Evolutionary conservation across 2,888 invertebrate species (phyloP).

Genomic region (Macrosoma leucophasiata): DNA sequence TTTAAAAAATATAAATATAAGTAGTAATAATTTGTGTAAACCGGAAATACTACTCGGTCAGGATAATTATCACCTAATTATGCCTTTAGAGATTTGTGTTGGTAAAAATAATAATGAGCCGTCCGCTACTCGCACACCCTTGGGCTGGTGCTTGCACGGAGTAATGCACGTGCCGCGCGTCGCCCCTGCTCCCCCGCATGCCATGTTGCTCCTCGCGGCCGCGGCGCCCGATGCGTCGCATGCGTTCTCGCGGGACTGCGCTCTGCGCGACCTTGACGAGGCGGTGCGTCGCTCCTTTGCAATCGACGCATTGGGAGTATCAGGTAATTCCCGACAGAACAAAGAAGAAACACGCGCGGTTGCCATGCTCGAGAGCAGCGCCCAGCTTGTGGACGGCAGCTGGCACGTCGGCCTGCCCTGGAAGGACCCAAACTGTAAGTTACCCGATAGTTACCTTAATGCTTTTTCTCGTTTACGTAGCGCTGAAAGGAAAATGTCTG

Average conservation of each 20-base stretch:
- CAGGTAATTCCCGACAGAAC: neutral
- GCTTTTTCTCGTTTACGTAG: slow-evolving; percentile 19
- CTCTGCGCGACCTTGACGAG: neutral
- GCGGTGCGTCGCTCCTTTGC: neutral
- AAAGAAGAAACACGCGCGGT: slow-evolving; percentile 7
- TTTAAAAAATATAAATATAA: neutral
- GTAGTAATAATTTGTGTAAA: slow-evolving; percentile 1
- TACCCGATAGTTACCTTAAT: slow-evolving; percentile 19
- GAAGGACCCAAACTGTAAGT: slow-evolving; percentile 7
- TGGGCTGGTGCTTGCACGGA: slow-evolving; percentile 10
- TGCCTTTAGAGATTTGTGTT: neutral
- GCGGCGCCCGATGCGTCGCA: neutral
- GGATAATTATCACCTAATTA: slow-evolving; percentile 5
- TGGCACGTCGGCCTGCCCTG: slow-evolving; percentile 26
- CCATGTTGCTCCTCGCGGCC: neutral
- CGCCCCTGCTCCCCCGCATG: no score
- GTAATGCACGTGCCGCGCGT: neutral
- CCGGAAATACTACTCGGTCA: slow-evolving; percentile 8
- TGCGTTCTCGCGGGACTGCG: neutral
- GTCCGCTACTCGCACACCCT: slow-evolving; percentile 1
- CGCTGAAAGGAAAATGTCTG: slow-evolving; percentile 22
- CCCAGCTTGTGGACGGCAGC: slow-evolving; percentile 10
- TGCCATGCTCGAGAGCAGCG: slow-evolving; percentile 15
- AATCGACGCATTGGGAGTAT: neutral
- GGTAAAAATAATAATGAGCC: slow-evolving; percentile 1